phyloP scores from a whole-genome alignment of 2,888 invertebrate genomes.

The Drosophila ustulata region DNA sequence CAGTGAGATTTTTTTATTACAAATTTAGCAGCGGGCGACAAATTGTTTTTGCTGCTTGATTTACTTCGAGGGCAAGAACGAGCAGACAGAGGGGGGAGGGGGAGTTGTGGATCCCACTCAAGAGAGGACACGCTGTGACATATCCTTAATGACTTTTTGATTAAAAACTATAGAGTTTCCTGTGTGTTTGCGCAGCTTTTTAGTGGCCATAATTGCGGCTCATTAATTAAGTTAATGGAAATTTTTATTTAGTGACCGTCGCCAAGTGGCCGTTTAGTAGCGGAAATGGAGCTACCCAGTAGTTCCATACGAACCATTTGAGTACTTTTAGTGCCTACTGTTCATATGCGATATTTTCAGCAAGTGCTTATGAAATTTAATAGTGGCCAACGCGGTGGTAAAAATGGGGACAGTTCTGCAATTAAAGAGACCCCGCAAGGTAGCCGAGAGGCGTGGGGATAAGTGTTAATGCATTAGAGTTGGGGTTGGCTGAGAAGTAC shows the following conservation, averaged over 20 bases:
- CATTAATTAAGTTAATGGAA: constrained; percentile 80
- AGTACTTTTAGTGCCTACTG: constrained; percentile 52
- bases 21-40: constrained; percentile 72
- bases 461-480: neutral
- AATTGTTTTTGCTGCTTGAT: constrained; percentile 77
- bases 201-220: constrained; percentile 72
- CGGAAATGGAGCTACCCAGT: constrained; percentile 34
- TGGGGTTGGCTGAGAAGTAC: neutral
- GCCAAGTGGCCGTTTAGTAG: constrained; percentile 40
- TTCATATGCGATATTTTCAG: constrained; percentile 53
- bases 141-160: constrained; percentile 72
- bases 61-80: constrained; percentile 35
- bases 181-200: constrained; percentile 53
- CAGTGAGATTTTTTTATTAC: constrained; percentile 75
- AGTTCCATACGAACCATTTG: constrained; percentile 18
- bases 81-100: neutral
- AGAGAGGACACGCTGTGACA: constrained; percentile 66
- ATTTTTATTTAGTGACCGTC: constrained; percentile 68
- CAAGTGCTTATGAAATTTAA: constrained; percentile 55
- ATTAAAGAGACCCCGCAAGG: constrained; percentile 30
- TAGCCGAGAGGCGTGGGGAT: neutral
- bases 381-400: constrained; percentile 29
- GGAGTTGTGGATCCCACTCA: constrained; percentile 6
- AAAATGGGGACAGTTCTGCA: constrained; percentile 39
- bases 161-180: constrained; percentile 78